These are phyloP conservation scores for Antitype chi DNA, from an alignment of 2,888 invertebrate genomes.

Conservation along the genomic window DNA sequence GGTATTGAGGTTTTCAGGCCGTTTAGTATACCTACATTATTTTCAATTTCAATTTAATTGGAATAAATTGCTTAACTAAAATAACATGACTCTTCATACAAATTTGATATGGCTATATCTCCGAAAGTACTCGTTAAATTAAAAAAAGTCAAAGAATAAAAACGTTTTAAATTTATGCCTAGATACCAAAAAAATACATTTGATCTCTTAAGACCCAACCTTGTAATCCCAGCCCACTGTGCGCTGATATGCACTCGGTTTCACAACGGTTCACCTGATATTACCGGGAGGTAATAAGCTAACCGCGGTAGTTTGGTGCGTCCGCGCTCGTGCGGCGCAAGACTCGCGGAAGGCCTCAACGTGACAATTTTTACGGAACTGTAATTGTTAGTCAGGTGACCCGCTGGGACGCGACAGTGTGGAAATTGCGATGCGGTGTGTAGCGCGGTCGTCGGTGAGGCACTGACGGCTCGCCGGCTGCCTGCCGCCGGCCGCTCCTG, in stretches of 20 bases:
- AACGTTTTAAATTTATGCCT: no score
- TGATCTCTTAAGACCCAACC: no score
- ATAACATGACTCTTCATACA: no score
- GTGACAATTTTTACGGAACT: constrained; percentile 67
- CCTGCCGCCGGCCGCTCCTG: constrained; percentile 90
- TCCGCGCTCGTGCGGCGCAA: constrained; percentile 40
- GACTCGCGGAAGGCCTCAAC: constrained; percentile 52
- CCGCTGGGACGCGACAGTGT: constrained; percentile 71
- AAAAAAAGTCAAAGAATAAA: no score
- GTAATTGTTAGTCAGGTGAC: constrained; percentile 75
- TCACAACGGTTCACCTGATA: constrained; percentile 73
- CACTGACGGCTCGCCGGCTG: constrained; percentile 85
- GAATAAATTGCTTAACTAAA: no score
- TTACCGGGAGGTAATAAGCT: constrained; percentile 44
- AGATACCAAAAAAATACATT: no score
- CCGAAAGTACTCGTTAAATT: no score
- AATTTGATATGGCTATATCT: no score
- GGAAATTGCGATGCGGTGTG: constrained; percentile 80
- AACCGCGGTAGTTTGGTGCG: constrained; percentile 20
- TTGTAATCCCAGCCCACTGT: no score
- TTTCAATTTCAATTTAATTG: no score
- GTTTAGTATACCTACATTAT: no score
- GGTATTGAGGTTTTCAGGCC: no score
- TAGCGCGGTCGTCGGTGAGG: constrained; percentile 84
- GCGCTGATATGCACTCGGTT: constrained; percentile 64